Percentiles rank a stretch among this genome's conserved stretches.
These are phyloP conservation scores for Melieria omissa DNA, from an alignment of 2,888 invertebrate species.

Conservation along the genomic window DNA sequence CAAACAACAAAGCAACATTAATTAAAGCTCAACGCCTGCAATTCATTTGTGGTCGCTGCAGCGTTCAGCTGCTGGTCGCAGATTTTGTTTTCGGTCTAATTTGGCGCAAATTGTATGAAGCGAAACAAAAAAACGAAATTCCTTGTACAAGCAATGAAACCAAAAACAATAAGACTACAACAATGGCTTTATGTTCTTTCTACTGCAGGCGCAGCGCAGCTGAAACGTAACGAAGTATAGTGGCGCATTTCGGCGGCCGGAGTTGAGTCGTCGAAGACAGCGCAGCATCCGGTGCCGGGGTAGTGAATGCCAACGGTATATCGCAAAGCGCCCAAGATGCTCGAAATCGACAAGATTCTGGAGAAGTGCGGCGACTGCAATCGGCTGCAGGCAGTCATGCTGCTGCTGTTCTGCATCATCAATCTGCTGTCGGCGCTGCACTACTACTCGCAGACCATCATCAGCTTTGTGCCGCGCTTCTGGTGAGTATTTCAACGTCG, in stretches of 20 bases:
- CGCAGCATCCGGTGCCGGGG: not conserved
- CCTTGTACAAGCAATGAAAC: too few relatives aligned
- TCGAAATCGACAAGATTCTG: conserved; percentile 68
- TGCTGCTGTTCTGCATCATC: conserved; percentile 69
- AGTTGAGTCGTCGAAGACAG: not conserved
- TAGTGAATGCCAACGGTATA: conserved; percentile 7
- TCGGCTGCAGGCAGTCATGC: conserved; percentile 68
- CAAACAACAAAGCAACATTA: too few relatives aligned
- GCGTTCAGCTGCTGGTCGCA: too few relatives aligned
- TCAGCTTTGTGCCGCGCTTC: conserved; percentile 69
- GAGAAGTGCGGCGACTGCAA: conserved; percentile 70
- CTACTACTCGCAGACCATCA: conserved; percentile 73
- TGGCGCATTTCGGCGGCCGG: not conserved
- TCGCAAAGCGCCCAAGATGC: conserved; percentile 47
- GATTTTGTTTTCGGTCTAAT: too few relatives aligned
- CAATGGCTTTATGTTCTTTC: too few relatives aligned
- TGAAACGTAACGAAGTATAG: too few relatives aligned
- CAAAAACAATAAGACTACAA: too few relatives aligned
- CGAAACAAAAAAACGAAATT: too few relatives aligned
- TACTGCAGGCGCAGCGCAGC: too few relatives aligned
- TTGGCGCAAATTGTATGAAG: too few relatives aligned
- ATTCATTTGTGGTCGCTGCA: too few relatives aligned
- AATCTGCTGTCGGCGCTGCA: conserved; percentile 71
- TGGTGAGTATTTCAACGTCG: conserved; percentile 55
- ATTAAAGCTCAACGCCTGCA: too few relatives aligned